Base-by-base conservation (phyloP, 1,140 invertebrate genomes). In the Procambarus clarkii region DNA sequence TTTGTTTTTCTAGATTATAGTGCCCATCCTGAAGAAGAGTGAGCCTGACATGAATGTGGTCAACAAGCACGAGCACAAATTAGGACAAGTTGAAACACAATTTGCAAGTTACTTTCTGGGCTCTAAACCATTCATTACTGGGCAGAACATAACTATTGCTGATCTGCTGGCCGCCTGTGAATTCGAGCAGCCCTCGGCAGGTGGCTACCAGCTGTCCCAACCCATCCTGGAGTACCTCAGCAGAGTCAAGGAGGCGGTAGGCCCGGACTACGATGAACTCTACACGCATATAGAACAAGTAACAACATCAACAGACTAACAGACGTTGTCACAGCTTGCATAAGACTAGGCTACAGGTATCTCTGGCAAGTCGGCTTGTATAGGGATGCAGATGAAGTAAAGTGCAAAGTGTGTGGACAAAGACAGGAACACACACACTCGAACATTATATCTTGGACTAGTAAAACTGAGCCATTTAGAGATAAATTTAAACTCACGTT, bases 111-210 rank as follows among this genome's bases (percentile, higher is more conserved):
- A 88, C 78, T 88, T 88, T 77, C 86, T 88, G 15, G 78, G 44
- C 60, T 24, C 74, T 21, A 79, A 46, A 71, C 86, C 86, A 3
- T 88, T 88, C 45, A 88, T 88, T 34, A 54, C 79, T 45, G 86
- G 86, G 2, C 58, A 88, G 58, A 3, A 64, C 1, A 4, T 50
- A 5, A 88, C 86, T 34, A 88, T 88, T 54, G 86, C 78, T 64
- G 86, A 88, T n/a, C 78, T 88, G 58, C 15, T 60, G 44, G 86
- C 86, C 34, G 86, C 86, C 45, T 60, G 50, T 64, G 86, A 88
- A 46, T 88, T 88, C 13, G 86, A 88, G 60, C 86, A 88, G 58
- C 86, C 86, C 3, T 8, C 46, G 21, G 86, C 86, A 15, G 86
- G 58, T 1, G 86, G 86, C 3, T 80, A 88, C 79, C 45, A 81